These are phyloP conservation scores for Zapus hudsonius DNA, from an alignment of 2,113 vertebrate genomes.

Conservation along the genomic window DNA sequence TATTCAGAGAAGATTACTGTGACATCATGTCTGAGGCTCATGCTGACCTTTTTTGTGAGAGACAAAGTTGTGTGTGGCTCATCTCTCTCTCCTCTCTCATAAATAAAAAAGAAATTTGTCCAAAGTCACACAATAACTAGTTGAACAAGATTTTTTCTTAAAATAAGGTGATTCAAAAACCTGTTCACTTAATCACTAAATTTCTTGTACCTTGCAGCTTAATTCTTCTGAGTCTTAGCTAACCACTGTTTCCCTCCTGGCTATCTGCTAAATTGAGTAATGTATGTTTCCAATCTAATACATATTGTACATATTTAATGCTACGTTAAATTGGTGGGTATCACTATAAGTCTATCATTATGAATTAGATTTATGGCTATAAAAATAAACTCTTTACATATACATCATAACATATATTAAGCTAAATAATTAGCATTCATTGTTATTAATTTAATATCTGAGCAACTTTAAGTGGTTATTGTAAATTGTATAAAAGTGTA, in stretches of 20 bases:
- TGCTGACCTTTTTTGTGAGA: too few species aligned
- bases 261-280: neutral
- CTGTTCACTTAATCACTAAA: neutral
- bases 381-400: conserved; percentile 6
- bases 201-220: neutral
- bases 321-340: neutral
- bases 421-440: neutral
- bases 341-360: neutral
- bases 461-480: conserved; percentile 13
- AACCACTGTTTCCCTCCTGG: neutral
- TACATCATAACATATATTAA: neutral
- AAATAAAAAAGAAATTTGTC: neutral
- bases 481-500: neutral
- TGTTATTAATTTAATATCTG: neutral
- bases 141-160: conserved; percentile 10
- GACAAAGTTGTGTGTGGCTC: too few species aligned
- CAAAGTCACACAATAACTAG: neutral
- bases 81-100: too few species aligned
- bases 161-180: neutral
- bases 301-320: neutral
- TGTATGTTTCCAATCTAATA: neutral
- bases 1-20: too few species aligned
- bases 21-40: too few species aligned
- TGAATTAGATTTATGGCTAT: neutral
- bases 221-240: neutral